phyloP scores from a whole-genome alignment of 2,113 vertebrate genomes.

The Pachyramphus minor region DNA sequence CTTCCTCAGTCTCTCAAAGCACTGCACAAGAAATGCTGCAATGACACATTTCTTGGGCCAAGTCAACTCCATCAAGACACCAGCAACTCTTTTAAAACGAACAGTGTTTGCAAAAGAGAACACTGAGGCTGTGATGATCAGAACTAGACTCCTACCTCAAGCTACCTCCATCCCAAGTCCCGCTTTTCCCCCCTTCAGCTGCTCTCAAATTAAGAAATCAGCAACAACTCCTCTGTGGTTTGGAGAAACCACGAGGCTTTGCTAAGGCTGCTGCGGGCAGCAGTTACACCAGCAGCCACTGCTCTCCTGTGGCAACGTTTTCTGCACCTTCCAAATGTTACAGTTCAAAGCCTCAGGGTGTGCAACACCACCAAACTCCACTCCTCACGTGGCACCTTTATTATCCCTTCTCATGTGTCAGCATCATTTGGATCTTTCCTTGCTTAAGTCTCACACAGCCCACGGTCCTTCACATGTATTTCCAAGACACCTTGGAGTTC shows the following conservation, averaged over 20 bases:
- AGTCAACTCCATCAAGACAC: background rate
- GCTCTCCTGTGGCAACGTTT: rapidly evolving
- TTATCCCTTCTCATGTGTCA: rapidly evolving
- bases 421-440: background rate
- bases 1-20: background rate
- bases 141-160: background rate
- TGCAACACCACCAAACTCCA: background rate
- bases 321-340: rapidly evolving
- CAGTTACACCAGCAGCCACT: background rate
- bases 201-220: background rate
- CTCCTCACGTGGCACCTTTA: background rate
- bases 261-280: background rate
- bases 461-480: background rate
- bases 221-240: rapidly evolving
- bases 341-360: background rate
- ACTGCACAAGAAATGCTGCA: rapidly evolving
- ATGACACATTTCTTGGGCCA: background rate
- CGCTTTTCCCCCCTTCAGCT: background rate
- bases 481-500: background rate
- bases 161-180: background rate
- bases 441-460: background rate
- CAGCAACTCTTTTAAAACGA: background rate
- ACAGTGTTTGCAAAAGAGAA: background rate
- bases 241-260: background rate
- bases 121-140: background rate